phyloP scores from a whole-genome alignment of 2,113 vertebrate genomes.

The Uria aalge region DNA sequence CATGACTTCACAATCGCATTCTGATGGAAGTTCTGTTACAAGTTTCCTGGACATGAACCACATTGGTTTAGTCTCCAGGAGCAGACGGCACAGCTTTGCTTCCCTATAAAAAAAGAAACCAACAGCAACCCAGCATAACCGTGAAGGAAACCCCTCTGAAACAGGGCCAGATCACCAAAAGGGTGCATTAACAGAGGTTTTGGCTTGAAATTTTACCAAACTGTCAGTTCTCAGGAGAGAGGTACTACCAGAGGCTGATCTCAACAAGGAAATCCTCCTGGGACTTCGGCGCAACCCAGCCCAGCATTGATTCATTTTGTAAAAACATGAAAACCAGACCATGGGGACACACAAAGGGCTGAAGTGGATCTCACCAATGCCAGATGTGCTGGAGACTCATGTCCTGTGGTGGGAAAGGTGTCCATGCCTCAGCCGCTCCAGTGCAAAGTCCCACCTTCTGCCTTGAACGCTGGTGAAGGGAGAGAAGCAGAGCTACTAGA shows the following conservation, averaged over 20 bases:
- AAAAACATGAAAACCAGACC: not conserved
- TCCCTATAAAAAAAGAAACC: not conserved
- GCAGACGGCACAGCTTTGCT: not conserved
- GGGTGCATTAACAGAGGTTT: not conserved
- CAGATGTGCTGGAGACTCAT: accelerated
- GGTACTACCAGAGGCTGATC: not conserved
- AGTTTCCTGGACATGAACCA: not conserved
- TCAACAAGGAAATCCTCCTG: not conserved
- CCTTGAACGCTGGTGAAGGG: not conserved
- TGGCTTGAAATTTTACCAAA: not conserved
- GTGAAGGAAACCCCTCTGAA: not conserved
- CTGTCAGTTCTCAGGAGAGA: not conserved
- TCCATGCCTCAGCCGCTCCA: not conserved
- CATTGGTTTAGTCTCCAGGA: not conserved
- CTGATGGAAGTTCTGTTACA: not conserved
- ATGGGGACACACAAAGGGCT: accelerated
- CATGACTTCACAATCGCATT: not conserved
- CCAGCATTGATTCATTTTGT: not conserved
- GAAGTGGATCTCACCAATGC: not conserved
- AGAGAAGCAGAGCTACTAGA: not conserved
- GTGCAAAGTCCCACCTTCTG: not conserved
- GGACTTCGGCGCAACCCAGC: not conserved
- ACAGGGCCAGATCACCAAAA: not conserved
- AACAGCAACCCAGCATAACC: not conserved
- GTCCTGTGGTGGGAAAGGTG: not conserved